Percentiles rank a stretch among this genome's conserved stretches.
Conservation (phyloP, 1,140 invertebrate species). For the Drosophila elegans region DNA sequence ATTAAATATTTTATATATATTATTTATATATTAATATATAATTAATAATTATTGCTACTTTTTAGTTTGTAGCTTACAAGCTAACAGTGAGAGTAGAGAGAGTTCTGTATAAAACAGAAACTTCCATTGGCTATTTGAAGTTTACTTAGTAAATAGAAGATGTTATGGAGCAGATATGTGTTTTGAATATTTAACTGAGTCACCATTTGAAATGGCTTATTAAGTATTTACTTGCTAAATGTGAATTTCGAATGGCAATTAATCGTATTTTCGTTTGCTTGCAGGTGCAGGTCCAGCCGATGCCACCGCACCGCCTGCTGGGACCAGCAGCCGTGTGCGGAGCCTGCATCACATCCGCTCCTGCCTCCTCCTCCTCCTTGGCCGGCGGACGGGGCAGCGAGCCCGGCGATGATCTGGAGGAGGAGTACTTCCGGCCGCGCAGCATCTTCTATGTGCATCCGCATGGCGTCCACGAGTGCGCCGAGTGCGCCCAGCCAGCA, state of each 20-base stretch:
- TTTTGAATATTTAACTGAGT: too few relatives aligned
- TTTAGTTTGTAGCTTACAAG: too few relatives aligned
- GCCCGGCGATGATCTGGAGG: conserved; percentile 79
- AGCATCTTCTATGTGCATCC: conserved; percentile 87
- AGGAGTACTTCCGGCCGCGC: conserved; percentile 87
- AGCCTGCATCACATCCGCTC: conserved; percentile 85
- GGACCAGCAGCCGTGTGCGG: conserved; percentile 87
- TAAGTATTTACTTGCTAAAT: too few relatives aligned
- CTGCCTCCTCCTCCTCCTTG: conserved; percentile 31
- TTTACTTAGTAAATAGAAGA: too few relatives aligned
- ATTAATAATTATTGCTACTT: too few relatives aligned
- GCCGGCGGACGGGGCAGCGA: conserved; percentile 29
- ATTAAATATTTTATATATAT: too few relatives aligned
- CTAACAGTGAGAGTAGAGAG: too few relatives aligned
- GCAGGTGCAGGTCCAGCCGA: conserved; percentile 61
- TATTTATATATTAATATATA: too few relatives aligned
- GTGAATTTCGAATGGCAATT: neutral
- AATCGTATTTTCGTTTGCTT: neutral
- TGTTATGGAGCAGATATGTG: too few relatives aligned
- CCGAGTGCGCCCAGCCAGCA: conserved; percentile 84
- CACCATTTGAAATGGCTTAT: too few relatives aligned
- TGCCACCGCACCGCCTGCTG: conserved; percentile 87
- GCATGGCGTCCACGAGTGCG: conserved; percentile 85
- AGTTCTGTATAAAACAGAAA: too few relatives aligned
- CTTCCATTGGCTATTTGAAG: too few relatives aligned